Conservation (phyloP, 2,113 vertebrate genomes). For the Carettochelys insculpta region DNA sequence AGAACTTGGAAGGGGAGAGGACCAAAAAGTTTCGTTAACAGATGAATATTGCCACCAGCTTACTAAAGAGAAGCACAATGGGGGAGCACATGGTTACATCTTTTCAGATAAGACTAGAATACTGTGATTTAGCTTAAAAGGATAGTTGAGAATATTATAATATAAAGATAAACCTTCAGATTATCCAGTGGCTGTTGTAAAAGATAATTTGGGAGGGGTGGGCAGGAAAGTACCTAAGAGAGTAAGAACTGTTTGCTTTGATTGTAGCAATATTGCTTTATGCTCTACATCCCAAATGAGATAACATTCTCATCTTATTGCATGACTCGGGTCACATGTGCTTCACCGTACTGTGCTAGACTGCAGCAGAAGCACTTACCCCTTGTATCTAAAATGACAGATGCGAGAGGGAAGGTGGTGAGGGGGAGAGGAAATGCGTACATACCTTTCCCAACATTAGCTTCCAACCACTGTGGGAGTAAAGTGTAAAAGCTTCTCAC, state of each 20-base stretch:
- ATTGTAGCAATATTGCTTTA: background rate
- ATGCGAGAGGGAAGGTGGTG: background rate
- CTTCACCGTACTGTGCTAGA: background rate
- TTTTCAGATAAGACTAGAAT: too few relatives aligned
- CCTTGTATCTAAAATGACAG: background rate
- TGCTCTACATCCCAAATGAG: background rate
- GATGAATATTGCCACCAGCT: background rate
- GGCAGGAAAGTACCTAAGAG: background rate
- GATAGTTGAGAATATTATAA: background rate
- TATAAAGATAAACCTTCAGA: background rate
- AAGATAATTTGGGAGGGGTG: background rate
- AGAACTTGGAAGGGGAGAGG: background rate
- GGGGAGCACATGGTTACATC: too few relatives aligned
- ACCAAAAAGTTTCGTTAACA: background rate
- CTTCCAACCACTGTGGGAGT: background rate
- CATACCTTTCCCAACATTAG: background rate
- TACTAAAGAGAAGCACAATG: background rate
- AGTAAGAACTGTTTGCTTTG: background rate
- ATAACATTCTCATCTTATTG: background rate
- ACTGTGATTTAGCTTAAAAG: too few relatives aligned
- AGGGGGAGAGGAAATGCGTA: background rate
- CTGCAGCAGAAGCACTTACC: background rate
- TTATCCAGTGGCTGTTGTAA: background rate
- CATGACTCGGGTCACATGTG: background rate
- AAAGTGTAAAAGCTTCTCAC: background rate